Conservation (phyloP, 1,140 invertebrate genomes). For the Euglossa dilemma region DNA sequence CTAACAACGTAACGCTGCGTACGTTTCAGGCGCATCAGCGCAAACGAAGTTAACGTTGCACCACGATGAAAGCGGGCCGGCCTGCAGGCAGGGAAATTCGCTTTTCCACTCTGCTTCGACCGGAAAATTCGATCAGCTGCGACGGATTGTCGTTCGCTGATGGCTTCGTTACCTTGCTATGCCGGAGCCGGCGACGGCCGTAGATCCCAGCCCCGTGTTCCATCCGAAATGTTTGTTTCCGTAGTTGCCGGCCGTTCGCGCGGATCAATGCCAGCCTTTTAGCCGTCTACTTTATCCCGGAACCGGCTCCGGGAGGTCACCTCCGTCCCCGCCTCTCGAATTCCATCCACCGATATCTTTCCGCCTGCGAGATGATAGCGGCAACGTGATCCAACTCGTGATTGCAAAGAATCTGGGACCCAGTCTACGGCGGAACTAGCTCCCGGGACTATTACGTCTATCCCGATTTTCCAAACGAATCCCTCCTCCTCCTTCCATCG, state of each 20-base stretch:
- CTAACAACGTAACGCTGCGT: constrained; percentile 72
- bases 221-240: neutral
- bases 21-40: constrained; percentile 60
- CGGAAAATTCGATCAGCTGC: constrained; percentile 63
- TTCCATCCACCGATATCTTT: neutral
- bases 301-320: neutral
- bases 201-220: constrained; percentile 6
- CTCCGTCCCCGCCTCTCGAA: no score
- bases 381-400: no score
- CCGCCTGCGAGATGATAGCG: neutral
- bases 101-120: constrained; percentile 40
- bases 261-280: neutral
- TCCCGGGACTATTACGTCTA: neutral
- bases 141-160: constrained; percentile 59
- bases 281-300: neutral
- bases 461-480: neutral
- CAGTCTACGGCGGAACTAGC: neutral
- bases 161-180: constrained; percentile 61
- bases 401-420: neutral
- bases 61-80: constrained; percentile 57
- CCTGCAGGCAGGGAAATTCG: constrained; percentile 55
- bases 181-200: constrained; percentile 5
- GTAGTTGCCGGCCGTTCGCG: neutral
- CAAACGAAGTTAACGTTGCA: constrained; percentile 63
- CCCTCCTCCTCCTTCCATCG: no score